Evolutionary conservation across 2,888 invertebrate genomes (phyloP).

Genomic region (Limnephilus lunatus): DNA sequence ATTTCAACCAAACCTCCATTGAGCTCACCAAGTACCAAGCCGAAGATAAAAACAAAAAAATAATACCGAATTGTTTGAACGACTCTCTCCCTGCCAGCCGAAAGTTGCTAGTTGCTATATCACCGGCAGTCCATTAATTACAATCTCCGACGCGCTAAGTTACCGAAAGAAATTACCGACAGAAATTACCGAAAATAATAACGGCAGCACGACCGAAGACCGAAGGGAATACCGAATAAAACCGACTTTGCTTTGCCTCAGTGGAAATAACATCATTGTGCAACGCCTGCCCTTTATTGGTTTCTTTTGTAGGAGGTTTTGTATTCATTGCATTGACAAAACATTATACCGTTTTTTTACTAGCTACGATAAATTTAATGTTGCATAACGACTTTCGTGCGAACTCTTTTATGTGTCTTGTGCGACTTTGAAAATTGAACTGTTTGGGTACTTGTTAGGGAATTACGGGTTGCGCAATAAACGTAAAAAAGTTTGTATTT

Average conservation of each 20-base stretch:
- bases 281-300: neutral
- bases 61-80: neutral
- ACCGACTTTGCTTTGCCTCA: neutral
- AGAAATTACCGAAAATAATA: constrained; percentile 17
- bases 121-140: constrained; percentile 35
- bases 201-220: neutral
- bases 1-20: neutral
- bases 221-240: neutral
- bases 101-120: neutral
- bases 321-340: constrained; percentile 2
- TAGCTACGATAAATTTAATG: neutral
- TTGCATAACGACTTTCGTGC: neutral
- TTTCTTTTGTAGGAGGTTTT: neutral
- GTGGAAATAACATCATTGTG: neutral
- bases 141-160: constrained; percentile 20
- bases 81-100: neutral
- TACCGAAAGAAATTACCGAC: constrained; percentile 12
- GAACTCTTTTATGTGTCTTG: neutral
- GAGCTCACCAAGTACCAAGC: neutral
- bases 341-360: neutral
- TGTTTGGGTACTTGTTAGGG: neutral
- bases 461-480: neutral
- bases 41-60: constrained; percentile 19
- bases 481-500: neutral
- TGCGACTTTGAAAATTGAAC: neutral